These are phyloP conservation scores for Achlya flavicornis DNA, from an alignment of 2,888 invertebrate genomes.

Conservation along the genomic window DNA sequence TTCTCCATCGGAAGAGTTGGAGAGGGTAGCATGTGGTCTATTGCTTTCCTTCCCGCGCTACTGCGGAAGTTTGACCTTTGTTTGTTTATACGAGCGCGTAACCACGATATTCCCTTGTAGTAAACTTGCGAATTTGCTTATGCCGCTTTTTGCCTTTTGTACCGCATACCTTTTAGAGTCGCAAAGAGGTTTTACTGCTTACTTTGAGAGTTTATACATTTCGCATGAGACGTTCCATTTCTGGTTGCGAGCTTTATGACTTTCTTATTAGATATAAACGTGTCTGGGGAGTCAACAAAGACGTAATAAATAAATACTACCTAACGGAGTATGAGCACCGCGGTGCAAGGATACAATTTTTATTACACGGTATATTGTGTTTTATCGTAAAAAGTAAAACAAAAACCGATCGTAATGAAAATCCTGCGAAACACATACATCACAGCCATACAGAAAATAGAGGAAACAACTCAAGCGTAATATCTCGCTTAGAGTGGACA, in stretches of 20 bases:
- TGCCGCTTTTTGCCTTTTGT: constrained; percentile 48
- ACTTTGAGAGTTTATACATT: constrained; percentile 62
- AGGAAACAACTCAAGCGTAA: constrained; percentile 62
- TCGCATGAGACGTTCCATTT: constrained; percentile 58
- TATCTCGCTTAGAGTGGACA: constrained; percentile 61
- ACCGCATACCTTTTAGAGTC: constrained; percentile 50
- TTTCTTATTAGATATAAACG: constrained; percentile 64
- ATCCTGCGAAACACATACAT: constrained; percentile 33
- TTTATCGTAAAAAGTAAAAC: constrained; percentile 32
- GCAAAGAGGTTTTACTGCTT: constrained; percentile 60
- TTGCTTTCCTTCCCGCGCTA: constrained; percentile 58
- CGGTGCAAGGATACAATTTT: constrained; percentile 28
- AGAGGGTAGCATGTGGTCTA: constrained; percentile 69
- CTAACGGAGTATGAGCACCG: constrained; percentile 6
- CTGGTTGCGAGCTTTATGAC: constrained; percentile 60
- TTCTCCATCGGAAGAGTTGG: constrained; percentile 63
- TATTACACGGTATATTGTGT: constrained; percentile 24
- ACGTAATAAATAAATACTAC: constrained; percentile 44
- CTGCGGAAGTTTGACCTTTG: constrained; percentile 69
- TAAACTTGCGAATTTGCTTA: constrained; percentile 58
- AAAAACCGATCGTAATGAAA: constrained; percentile 32
- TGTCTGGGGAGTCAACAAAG: constrained; percentile 49
- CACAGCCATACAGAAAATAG: constrained; percentile 32
- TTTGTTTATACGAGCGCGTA: constrained; percentile 48
- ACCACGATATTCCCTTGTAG: constrained; percentile 46